These are phyloP conservation scores for Halichondria panicea DNA, from an alignment of 37 sponge, comb jelly and placozoan genomes.

Conservation along the genomic window DNA sequence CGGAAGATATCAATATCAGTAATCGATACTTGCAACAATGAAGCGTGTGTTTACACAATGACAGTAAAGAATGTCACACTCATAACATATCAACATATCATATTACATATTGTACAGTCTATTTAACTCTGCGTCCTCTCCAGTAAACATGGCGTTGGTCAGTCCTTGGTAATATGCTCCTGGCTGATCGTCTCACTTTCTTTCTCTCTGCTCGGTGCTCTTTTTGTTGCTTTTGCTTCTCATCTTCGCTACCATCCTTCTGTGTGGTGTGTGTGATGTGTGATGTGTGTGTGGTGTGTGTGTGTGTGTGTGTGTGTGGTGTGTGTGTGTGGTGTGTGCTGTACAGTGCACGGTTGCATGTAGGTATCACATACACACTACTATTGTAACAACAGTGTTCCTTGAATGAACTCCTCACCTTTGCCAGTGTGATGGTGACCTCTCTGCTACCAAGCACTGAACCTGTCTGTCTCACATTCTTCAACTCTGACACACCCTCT, in stretches of 20 bases:
- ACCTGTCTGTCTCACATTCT: neutral
- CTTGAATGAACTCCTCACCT: no score
- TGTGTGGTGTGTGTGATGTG: neutral
- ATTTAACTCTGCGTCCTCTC: conserved; percentile 53
- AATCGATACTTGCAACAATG: no score
- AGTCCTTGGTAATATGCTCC: conserved; percentile 54
- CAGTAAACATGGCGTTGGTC: conserved; percentile 42
- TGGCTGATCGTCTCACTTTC: conserved; percentile 78
- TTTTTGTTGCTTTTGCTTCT: conserved; percentile 26
- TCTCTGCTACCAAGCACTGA: conserved; percentile 50
- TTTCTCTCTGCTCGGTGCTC: conserved; percentile 68
- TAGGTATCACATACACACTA: no score
- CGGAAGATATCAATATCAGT: no score
- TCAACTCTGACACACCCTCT: neutral
- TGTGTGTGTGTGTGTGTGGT: no score
- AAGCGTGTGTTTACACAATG: no score
- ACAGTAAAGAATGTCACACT: no score
- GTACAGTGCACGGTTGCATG: no score
- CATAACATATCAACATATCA: no score
- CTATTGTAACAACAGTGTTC: no score
- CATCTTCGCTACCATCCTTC: neutral
- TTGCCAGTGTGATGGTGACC: conserved; percentile 32
- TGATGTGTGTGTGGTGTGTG: neutral
- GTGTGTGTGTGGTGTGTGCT: neutral
- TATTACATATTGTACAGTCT: neutral